Percentiles rank a stretch among this genome's conserved stretches.
phyloP scores from a whole-genome alignment of 2,797 vertebrate genomes.

The Pangasius krempfi region DNA sequence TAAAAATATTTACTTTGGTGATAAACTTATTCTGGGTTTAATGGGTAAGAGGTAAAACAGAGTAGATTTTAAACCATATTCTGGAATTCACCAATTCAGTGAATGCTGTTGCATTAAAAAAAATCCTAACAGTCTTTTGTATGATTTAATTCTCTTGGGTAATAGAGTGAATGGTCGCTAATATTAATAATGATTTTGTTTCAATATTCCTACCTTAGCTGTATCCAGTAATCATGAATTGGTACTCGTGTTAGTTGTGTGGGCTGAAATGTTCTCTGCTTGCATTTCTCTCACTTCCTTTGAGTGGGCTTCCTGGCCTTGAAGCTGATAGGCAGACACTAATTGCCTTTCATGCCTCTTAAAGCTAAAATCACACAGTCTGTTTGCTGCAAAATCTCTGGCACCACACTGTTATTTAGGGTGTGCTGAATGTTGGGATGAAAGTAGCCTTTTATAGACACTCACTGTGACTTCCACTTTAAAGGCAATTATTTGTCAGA shows the following conservation, averaged over 20 bases:
- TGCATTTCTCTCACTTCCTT: constrained; percentile 38
- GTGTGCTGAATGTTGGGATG: constrained; percentile 16
- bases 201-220: constrained; percentile 21
- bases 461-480: constrained; percentile 26
- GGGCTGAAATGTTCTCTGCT: constrained; percentile 41
- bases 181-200: not conserved
- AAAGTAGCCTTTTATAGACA: constrained; percentile 38
- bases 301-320: constrained; percentile 47
- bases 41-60: not conserved
- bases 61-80: not conserved
- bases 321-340: constrained; percentile 45
- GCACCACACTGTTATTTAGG: constrained; percentile 38
- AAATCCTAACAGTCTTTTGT: not conserved
- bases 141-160: not conserved
- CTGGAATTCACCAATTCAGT: not conserved
- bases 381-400: constrained; percentile 17
- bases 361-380: constrained; percentile 40
- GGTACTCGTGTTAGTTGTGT: constrained; percentile 38
- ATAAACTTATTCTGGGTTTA: not conserved
- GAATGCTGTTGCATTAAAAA: not conserved
- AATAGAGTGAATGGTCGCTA: not conserved
- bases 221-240: constrained; percentile 23
- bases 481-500: constrained; percentile 32
- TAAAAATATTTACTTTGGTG: not conserved
- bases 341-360: constrained; percentile 48